Conservation (phyloP, 2,113 vertebrate species). For the Leucosticte australis region DNA sequence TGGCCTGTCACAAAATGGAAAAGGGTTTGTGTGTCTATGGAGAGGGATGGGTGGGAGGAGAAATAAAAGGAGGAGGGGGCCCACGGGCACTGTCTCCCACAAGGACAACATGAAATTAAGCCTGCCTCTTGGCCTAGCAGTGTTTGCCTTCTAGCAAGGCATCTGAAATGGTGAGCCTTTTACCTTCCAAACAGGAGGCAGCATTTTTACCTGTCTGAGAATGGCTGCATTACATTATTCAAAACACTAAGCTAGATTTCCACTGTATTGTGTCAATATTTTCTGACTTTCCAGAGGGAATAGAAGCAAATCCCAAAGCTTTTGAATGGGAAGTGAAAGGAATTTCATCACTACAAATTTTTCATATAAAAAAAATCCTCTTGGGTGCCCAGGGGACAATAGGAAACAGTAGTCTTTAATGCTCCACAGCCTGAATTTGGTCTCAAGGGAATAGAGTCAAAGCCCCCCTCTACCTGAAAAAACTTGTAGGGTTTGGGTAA, state of each 20-base stretch:
- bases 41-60: rapidly evolving
- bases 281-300: not conserved
- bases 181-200: not conserved
- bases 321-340: not conserved
- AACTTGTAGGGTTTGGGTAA: no score
- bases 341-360: not conserved
- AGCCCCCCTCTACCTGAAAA: no score
- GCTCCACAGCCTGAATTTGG: not conserved
- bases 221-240: not conserved
- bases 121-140: not conserved
- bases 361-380: not conserved
- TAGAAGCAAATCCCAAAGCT: not conserved
- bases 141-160: not conserved
- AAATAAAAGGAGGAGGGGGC: not conserved
- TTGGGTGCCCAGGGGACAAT: not conserved
- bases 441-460: no score
- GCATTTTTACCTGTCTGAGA: not conserved
- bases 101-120: not conserved
- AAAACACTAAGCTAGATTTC: not conserved
- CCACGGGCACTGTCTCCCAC: rapidly evolving
- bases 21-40: rapidly evolving
- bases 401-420: not conserved
- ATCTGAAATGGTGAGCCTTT: not conserved
- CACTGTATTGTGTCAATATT: not conserved
- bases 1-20: not conserved